A percentile compares a stretch with the other conserved stretches of the same genome.
Conservation (phyloP, 2,113 vertebrate species). For the Stigmatopora argus region DNA sequence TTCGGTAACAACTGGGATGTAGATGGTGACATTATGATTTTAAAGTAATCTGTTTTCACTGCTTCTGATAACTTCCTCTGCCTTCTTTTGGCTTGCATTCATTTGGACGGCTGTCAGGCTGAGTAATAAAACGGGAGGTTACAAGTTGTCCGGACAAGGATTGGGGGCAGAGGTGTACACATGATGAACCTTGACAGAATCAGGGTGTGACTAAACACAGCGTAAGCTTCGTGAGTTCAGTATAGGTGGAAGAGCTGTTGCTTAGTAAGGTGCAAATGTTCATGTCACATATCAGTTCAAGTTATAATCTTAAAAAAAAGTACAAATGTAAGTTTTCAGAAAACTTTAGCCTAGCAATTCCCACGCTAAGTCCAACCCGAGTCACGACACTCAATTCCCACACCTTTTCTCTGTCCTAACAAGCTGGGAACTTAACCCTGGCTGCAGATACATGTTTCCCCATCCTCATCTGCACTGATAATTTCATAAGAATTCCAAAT, state of each 20-base stretch:
- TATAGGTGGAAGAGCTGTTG: constrained; percentile 29
- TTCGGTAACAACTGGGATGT: constrained; percentile 23
- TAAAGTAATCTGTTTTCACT: constrained; percentile 41
- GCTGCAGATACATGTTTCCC: constrained; percentile 4
- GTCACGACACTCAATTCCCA: not conserved
- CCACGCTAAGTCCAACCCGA: not conserved
- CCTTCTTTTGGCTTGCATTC: constrained; percentile 32
- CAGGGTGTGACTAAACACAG: constrained; percentile 47
- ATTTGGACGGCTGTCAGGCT: constrained; percentile 44
- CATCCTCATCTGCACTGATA: constrained; percentile 29
- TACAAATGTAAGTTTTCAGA: not conserved
- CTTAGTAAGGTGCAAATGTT: not conserved
- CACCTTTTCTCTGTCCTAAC: constrained; percentile 20
- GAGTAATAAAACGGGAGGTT: constrained; percentile 55
- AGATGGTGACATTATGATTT: constrained; percentile 59
- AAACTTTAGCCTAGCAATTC: no score
- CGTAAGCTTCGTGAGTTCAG: constrained; percentile 23
- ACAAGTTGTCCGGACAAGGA: constrained; percentile 50
- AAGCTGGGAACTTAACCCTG: constrained; percentile 22
- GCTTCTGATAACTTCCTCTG: constrained; percentile 46
- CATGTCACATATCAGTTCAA: not conserved
- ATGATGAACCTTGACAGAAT: constrained; percentile 59
- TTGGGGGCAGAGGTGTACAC: constrained; percentile 26
- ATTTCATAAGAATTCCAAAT: constrained; percentile 34
- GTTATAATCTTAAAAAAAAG: not conserved